Conservation (phyloP, 2,797 vertebrate species). For the Nannoperca australis region DNA sequence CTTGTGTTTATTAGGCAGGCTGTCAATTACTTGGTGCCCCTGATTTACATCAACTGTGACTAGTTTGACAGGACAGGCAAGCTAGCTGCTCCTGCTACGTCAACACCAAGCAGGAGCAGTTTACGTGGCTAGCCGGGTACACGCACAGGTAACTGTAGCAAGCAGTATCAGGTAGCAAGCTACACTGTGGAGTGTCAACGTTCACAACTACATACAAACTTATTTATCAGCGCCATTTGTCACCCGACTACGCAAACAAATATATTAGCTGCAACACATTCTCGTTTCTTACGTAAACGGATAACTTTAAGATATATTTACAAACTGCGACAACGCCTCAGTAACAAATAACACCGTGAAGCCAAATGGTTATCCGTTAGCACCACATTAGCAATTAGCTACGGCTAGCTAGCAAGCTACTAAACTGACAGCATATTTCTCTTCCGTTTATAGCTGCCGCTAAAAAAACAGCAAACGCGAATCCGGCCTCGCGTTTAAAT, state of each 20-base stretch:
- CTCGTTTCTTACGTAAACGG: too few species aligned
- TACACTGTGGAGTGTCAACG: constrained; percentile 31
- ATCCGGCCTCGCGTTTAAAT: background rate
- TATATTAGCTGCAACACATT: background rate
- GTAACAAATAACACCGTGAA: background rate
- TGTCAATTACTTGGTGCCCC: constrained; percentile 4
- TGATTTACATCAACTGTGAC: constrained; percentile 10
- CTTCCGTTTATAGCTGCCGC: background rate
- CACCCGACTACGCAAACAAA: background rate
- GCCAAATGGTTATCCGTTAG: constrained; percentile 58
- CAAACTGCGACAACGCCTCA: background rate
- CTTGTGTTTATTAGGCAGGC: background rate
- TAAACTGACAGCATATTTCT: constrained; percentile 15
- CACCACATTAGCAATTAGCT: constrained; percentile 56
- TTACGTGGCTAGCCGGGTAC: constrained; percentile 79
- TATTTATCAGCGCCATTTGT: background rate
- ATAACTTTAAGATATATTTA: background rate
- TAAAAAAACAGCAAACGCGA: background rate
- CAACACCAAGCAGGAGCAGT: constrained; percentile 66
- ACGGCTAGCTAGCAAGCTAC: constrained; percentile 28
- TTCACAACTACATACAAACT: constrained; percentile 24
- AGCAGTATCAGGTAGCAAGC: constrained; percentile 43
- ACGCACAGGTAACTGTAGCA: constrained; percentile 52
- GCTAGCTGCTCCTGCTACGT: constrained; percentile 71
- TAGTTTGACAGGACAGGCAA: constrained; percentile 7